Evolutionary conservation across 2,113 vertebrate genomes (phyloP).

Genomic region (Cinclus mexicanus): DNA sequence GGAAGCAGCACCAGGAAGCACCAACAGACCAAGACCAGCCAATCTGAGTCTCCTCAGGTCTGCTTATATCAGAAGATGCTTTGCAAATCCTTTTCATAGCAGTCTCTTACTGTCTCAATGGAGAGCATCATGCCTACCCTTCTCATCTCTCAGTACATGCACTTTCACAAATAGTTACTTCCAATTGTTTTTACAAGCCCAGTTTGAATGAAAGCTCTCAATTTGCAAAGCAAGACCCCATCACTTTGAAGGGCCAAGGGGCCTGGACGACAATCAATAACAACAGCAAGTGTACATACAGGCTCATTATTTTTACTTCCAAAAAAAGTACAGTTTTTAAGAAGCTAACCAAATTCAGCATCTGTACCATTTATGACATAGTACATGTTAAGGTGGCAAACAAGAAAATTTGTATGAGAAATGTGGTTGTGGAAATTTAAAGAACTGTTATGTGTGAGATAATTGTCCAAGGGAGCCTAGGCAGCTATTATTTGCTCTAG

Average conservation of each 20-base stretch:
- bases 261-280: background rate
- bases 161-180: background rate
- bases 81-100: background rate
- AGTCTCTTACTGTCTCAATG: background rate
- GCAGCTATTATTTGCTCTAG: background rate
- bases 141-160: rapidly evolving
- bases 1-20: background rate
- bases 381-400: background rate
- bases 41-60: background rate
- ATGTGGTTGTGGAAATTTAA: background rate
- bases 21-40: rapidly evolving
- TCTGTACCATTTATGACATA: background rate
- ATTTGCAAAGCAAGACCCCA: background rate
- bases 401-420: background rate
- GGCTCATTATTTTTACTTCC: background rate
- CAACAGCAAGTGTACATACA: background rate
- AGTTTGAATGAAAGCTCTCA: background rate
- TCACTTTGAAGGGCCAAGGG: background rate
- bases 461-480: background rate
- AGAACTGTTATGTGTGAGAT: background rate
- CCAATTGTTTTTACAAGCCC: background rate
- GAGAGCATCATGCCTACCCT: background rate
- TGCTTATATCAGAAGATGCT: background rate
- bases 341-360: background rate
- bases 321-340: background rate